A percentile compares a stretch with the other conserved stretches of the same genome.
These are phyloP conservation scores for Thaumetopoea pityocampa DNA, from an alignment of 1,140 invertebrate species.

Conservation along the genomic window DNA sequence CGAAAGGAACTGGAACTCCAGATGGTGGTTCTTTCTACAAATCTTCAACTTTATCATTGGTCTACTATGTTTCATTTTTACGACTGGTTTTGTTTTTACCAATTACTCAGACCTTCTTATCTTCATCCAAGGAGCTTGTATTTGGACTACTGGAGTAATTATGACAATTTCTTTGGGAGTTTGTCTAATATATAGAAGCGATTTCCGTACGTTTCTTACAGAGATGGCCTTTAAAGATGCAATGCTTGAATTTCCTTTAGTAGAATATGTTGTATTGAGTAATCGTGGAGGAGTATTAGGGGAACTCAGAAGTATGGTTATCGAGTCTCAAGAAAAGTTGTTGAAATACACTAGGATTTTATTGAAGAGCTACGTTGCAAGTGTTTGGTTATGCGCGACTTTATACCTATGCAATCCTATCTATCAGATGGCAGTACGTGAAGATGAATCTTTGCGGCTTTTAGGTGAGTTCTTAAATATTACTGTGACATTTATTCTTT, in stretches of 20 bases:
- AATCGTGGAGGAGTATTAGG: conserved; percentile 24
- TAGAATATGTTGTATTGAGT: conserved; percentile 29
- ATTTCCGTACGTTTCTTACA: conserved; percentile 43
- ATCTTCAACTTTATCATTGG: conserved; percentile 46
- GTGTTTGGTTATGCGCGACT: conserved; percentile 39
- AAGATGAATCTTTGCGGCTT: conserved; percentile 43
- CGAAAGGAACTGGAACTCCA: conserved; percentile 43
- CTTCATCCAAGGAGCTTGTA: conserved; percentile 51
- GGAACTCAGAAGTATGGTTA: conserved; percentile 45
- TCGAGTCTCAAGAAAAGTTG: conserved; percentile 44
- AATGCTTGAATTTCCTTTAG: conserved; percentile 48
- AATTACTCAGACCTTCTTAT: conserved; percentile 36
- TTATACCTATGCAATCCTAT: conserved; percentile 55
- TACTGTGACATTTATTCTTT: too few species aligned
- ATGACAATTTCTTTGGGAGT: conserved; percentile 54
- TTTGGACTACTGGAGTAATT: conserved; percentile 58
- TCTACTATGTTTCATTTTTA: conserved; percentile 46
- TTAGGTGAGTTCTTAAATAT: conserved; percentile 47
- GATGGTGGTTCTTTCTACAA: conserved; percentile 42
- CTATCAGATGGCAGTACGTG: conserved; percentile 41
- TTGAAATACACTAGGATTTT: conserved; percentile 40
- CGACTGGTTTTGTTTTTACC: conserved; percentile 40
- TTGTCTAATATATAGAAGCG: conserved; percentile 42
- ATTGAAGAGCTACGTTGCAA: conserved; percentile 41
- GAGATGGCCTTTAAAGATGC: conserved; percentile 51